Evolutionary conservation across 2,888 invertebrate genomes (phyloP), one percentile per base, ranked within the genome.

Genomic region (Macrosiphum euphorbiae): DNA sequence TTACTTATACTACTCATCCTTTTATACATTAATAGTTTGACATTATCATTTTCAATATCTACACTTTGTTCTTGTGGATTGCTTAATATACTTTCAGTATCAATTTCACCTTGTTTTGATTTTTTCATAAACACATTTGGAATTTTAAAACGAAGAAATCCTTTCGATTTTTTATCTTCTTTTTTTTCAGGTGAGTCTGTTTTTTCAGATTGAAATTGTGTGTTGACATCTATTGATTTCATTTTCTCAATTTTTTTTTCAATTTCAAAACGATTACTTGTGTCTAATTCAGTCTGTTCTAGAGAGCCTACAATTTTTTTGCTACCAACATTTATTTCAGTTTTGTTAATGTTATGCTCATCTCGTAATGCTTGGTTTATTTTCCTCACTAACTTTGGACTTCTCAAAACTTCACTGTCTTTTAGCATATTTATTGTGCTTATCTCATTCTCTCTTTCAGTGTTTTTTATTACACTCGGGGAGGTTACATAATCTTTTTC

Each of bases 51-150:
- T 20, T 93, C 93, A 47, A 58, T 94, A 24, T 90, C 94, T 78
- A 55, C 3, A 58, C 3, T 86, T 58, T 90, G n/a, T 2, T 10
- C 28, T 41, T 11, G 26, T 90, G 67, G 26, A 1, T 86, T 47
- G 16, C 26, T 85, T 28, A 50, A 0, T 5, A 61, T 3, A 61
- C 50, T n/a, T 86, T 94, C 88, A 44, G n/a, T 55, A n/a, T 92
- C 94, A 52, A 41, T 90, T 67, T 90, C 94, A 26, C 16, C 86
- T 67, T 41, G 84, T 94, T 90, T 94, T 61, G 61, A n/a, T 94
- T 90, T 94, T 86, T 94, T 94, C 3, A 41, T 35, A 94, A 94
- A 94, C 28, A 94, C 90, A 90, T 94, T 94, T 94, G 94, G 86
- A 47, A 94, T 90, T 90, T 94, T 94, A 61, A 94, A 90, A 28